Evolutionary conservation across 2,888 invertebrate genomes (phyloP).

Genomic region (Agrilus cyanescens): DNA sequence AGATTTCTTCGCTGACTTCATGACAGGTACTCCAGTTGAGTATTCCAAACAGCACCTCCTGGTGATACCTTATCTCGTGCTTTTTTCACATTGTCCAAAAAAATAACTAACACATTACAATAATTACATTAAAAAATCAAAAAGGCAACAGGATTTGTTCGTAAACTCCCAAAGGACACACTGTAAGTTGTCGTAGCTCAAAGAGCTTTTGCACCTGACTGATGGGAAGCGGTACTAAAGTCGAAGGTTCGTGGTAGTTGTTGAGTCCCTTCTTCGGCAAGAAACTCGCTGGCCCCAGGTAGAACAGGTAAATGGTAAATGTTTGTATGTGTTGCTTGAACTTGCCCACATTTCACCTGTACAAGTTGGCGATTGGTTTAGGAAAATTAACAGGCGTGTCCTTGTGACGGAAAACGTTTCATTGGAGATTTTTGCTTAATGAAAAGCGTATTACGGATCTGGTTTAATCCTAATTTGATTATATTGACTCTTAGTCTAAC

Average conservation of each 20-base stretch:
- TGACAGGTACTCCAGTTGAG: too few species aligned
- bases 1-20: too few species aligned
- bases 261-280: conserved; percentile 14
- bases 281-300: conserved; percentile 13
- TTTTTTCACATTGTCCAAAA: conserved; percentile 7
- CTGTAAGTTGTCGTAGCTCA: conserved; percentile 7
- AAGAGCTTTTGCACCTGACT: conserved; percentile 18
- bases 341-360: conserved; percentile 22
- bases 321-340: conserved; percentile 18
- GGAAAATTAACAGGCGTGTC: conserved; percentile 13
- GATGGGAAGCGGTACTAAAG: conserved; percentile 8
- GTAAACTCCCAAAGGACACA: conserved; percentile 2
- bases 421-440: conserved; percentile 9
- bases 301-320: conserved; percentile 18
- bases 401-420: conserved; percentile 7
- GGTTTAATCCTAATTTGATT: too few species aligned
- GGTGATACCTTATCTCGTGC: not conserved
- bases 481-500: too few species aligned
- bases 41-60: too few species aligned
- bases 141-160: too few species aligned
- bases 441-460: too few species aligned
- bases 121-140: too few species aligned
- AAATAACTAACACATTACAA: not conserved
- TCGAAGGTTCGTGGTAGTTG: conserved; percentile 16
- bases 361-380: conserved; percentile 15